Base-by-base conservation (phyloP, 2,888 invertebrate genomes). In the Nomada flava region DNA sequence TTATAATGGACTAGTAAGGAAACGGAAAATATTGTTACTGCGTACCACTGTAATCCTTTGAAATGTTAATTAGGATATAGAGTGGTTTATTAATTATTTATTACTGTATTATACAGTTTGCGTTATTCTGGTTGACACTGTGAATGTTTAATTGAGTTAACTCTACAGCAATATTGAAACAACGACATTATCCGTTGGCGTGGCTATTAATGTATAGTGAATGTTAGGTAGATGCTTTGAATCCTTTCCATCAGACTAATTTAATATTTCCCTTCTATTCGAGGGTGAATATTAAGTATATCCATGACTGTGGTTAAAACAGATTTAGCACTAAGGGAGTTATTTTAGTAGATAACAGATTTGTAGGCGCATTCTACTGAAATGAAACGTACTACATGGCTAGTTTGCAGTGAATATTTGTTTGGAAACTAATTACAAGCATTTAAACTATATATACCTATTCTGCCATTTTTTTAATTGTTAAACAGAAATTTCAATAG, bases 201-300 rank as follows among this genome's bases (percentile, higher is more conserved):
- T 23, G 36, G 42, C 15, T 20, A 4, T 36, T 52, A n/a, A 18
- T 9, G 36, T 18, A 26, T 23, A 23, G 29, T 55, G 15, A 29
- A 36, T 47, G 26, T 50, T 50, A 36, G 47, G 23, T 47, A 20
- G 47, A 60, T 36, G 23, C 47, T 23, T 18, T 3, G 20, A 60
- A 20, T 70, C 11, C 10, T 52, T 60, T 50, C 60, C 20, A 36
- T 60, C 60, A 29, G 15, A 36, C 20, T 70, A 60, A 70, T 70
- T 60, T 50, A 70, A 50, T 50, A 50, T 18, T 60, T 70, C 60
- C 70, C n/a, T 68, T 7, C n/a, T 26, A 13, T 57, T 62, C 13
- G 36, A 53, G 50, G 59, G 69, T 67, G 75, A 75, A 67, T 53
- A 68, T 36, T 60, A 71, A 59, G 55, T 68, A 55, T 29, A 59